These are phyloP conservation scores for Bimastos eiseni DNA, from an alignment of 2,888 invertebrate genomes.

Conservation along the genomic window DNA sequence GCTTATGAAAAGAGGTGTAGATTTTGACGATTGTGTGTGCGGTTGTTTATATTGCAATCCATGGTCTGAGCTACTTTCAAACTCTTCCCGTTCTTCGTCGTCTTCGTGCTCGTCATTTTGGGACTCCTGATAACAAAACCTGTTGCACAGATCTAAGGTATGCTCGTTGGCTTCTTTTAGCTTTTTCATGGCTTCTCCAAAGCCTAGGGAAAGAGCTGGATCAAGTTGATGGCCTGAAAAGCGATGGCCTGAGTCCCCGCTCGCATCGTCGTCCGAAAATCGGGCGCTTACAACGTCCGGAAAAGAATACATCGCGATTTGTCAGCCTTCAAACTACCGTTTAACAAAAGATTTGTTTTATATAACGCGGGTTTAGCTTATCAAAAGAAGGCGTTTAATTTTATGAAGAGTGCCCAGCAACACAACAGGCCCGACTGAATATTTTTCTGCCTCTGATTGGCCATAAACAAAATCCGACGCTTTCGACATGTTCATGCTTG, in stretches of 20 bases:
- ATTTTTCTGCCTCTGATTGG: neutral
- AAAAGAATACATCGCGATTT: neutral
- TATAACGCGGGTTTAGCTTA: neutral
- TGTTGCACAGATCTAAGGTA: neutral
- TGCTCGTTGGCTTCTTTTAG: slow-evolving; percentile 10
- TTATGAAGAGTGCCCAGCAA: neutral
- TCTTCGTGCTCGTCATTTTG: neutral
- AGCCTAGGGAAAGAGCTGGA: neutral
- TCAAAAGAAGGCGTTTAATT: neutral
- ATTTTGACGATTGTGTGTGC: neutral
- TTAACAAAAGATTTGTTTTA: neutral
- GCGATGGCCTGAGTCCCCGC: neutral
- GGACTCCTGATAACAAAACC: neutral
- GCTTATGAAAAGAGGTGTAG: neutral
- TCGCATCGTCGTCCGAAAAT: neutral
- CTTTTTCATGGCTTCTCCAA: neutral
- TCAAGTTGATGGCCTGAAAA: neutral
- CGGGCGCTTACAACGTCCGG: neutral
- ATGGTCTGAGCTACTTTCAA: neutral
- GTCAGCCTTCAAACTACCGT: neutral
- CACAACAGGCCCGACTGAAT: neutral
- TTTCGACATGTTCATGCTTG: neutral
- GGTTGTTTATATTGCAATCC: neutral
- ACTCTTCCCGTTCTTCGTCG: neutral
- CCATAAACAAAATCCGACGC: neutral